Percentiles rank a stretch among this genome's conserved stretches.
Evolutionary conservation across 2,888 invertebrate genomes (phyloP).

Genomic region (Dryadula phaetusa): DNA sequence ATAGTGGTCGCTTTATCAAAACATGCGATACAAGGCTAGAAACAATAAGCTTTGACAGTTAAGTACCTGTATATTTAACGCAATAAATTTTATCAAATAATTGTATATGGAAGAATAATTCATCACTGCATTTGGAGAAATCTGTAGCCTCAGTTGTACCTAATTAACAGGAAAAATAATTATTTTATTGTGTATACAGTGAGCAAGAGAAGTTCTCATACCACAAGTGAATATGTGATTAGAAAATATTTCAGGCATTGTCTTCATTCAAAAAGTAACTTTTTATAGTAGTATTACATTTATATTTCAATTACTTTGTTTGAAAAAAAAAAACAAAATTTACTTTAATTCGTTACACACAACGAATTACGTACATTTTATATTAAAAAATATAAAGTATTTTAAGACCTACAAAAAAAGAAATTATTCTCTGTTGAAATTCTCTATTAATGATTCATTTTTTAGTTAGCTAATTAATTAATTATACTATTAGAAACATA

Average conservation of each 20-base stretch:
- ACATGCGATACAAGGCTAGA: slow-evolving; percentile 24
- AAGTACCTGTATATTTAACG: neutral
- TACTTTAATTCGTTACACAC: neutral
- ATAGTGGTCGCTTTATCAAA: slow-evolving; percentile 9
- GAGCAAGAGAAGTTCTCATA: slow-evolving; percentile 8
- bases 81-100: neutral
- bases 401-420: neutral
- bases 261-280: neutral
- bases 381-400: neutral
- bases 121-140: slow-evolving; percentile 3
- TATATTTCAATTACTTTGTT: neutral
- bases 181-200: slow-evolving; percentile 14
- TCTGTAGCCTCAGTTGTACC: neutral
- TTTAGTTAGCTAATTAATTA: neutral
- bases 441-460: neutral
- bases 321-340: neutral
- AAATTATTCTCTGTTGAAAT: neutral
- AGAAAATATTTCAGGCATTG: slow-evolving; percentile 17
- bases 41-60: neutral
- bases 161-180: slow-evolving; percentile 12
- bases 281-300: neutral
- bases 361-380: neutral
- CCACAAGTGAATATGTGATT: slow-evolving; percentile 7
- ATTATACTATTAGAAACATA: neutral
- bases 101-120: slow-evolving; percentile 13